A percentile compares a stretch with the other conserved stretches of the same genome.
These are phyloP conservation scores for Blennius ocellaris DNA, from an alignment of 2,113 vertebrate species.

Conservation along the genomic window DNA sequence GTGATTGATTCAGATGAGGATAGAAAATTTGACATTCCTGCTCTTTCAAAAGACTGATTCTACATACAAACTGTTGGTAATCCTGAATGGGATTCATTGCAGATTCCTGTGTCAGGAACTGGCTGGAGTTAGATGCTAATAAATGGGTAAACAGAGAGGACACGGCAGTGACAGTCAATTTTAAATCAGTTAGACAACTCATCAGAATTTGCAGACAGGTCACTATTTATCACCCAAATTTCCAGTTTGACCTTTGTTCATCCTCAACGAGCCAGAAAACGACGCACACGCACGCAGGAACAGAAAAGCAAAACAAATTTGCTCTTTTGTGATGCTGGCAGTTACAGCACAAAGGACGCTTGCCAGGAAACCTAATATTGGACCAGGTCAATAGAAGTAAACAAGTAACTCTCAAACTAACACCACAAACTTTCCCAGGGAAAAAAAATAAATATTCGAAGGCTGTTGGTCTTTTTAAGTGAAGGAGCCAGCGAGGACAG, in stretches of 20 bases:
- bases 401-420: constrained; percentile 38
- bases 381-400: constrained; percentile 39
- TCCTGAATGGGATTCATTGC: not conserved
- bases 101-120: not conserved
- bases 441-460: constrained; percentile 9
- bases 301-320: constrained; percentile 42
- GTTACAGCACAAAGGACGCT: constrained; percentile 33
- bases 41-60: not conserved
- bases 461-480: constrained; percentile 16
- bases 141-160: constrained; percentile 25
- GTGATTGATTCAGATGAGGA: no score
- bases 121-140: constrained; percentile 1
- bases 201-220: constrained; percentile 29
- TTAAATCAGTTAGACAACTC: constrained; percentile 23
- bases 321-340: constrained; percentile 39
- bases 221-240: constrained; percentile 39
- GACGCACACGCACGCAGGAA: constrained; percentile 11
- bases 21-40: no score
- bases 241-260: constrained; percentile 55
- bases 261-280: constrained; percentile 14
- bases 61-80: no score
- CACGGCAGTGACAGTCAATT: constrained; percentile 26
- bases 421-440: constrained; percentile 19
- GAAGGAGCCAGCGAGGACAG: constrained; percentile 35
- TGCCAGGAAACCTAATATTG: constrained; percentile 49